Conservation (phyloP, 2,888 invertebrate genomes). For the Vannuccia rotundouncinata region DNA sequence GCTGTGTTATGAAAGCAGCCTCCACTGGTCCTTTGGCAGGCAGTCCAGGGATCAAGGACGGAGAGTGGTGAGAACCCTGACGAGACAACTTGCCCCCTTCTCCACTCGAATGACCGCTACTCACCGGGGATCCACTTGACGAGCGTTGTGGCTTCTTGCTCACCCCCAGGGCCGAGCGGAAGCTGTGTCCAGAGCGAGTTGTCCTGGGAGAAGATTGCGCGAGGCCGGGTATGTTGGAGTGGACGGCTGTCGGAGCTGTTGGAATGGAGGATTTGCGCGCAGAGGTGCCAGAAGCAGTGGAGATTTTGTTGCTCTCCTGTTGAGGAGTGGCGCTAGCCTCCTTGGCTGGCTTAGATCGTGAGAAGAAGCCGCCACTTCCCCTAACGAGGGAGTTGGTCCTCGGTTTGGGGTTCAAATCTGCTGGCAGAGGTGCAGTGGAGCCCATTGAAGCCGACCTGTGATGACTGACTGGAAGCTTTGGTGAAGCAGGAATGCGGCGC, state of each 20-base stretch:
- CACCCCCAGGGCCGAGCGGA: background rate
- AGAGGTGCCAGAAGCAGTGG: background rate
- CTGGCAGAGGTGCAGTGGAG: background rate
- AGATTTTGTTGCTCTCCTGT: background rate
- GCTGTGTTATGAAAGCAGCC: background rate
- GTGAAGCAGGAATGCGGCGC: background rate
- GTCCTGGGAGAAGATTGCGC: background rate
- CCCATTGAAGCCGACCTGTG: slow-evolving; percentile 13
- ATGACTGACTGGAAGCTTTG: background rate
- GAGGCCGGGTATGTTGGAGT: background rate
- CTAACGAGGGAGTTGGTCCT: background rate
- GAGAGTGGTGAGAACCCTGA: background rate
- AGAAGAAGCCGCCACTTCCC: background rate
- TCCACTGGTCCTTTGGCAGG: background rate
- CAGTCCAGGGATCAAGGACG: background rate
- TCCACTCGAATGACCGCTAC: background rate
- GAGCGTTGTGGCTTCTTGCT: background rate
- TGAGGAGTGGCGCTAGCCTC: background rate
- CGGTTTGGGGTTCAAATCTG: background rate
- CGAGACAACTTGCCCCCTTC: background rate
- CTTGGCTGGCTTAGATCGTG: background rate
- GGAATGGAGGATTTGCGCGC: background rate
- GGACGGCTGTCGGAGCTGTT: background rate
- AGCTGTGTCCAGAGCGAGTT: background rate
- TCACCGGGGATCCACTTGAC: background rate